Conservation (phyloP, 2,113 vertebrate species). For the Podarcis muralis region DNA sequence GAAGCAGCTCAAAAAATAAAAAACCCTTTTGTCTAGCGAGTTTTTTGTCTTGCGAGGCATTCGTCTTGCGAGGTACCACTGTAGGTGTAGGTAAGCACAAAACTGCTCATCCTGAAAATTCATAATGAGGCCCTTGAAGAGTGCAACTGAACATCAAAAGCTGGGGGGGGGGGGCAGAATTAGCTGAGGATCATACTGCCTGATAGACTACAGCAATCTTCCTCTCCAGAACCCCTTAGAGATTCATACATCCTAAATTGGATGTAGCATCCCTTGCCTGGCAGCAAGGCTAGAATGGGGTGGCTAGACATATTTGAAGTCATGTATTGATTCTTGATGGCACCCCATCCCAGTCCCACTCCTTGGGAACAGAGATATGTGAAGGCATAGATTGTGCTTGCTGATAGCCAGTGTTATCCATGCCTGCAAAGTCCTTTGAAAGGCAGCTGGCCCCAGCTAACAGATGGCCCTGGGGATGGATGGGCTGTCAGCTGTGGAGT, state of each 20-base stretch:
- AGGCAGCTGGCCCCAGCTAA: neutral
- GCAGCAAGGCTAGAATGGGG: too few relatives aligned
- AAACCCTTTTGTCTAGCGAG: too few relatives aligned
- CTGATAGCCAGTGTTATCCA: too few relatives aligned
- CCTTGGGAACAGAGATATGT: too few relatives aligned
- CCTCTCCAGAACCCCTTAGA: neutral
- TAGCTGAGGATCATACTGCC: neutral
- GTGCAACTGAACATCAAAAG: neutral
- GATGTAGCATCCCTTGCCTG: neutral
- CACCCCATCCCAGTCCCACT: too few relatives aligned
- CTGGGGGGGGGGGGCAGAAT: too few relatives aligned
- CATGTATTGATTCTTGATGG: too few relatives aligned
- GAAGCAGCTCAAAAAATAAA: too few relatives aligned
- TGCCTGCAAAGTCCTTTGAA: neutral
- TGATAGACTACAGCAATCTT: neutral
- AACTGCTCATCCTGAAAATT: neutral
- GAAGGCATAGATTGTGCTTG: too few relatives aligned
- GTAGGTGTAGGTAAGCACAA: neutral
- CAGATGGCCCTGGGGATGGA: neutral
- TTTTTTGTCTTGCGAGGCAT: too few relatives aligned
- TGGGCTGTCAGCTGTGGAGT: too few relatives aligned
- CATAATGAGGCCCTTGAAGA: neutral
- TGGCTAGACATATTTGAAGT: neutral
- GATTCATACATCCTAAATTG: neutral
- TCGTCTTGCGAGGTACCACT: too few relatives aligned